Percentiles rank a stretch among this genome's conserved stretches.
Evolutionary conservation across 2,113 vertebrate species (phyloP).

Genomic region (Indicator indicator): DNA sequence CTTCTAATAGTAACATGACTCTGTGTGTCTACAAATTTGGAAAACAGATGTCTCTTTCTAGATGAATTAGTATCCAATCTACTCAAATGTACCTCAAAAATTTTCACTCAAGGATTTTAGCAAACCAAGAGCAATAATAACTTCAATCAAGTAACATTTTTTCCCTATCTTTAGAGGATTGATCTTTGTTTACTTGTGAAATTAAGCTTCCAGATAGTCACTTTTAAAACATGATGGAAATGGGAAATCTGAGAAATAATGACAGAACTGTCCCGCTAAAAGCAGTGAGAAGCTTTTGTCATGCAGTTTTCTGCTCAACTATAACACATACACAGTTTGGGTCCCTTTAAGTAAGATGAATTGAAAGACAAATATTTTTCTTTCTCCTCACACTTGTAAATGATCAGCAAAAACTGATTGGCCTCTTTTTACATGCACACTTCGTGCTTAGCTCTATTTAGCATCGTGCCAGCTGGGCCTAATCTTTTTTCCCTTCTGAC

Average conservation of each 20-base stretch:
- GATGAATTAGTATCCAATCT: background rate
- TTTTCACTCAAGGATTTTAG: background rate
- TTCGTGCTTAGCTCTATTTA: constrained; percentile 36
- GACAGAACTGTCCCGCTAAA: background rate
- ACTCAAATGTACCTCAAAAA: background rate
- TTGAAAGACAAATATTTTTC: constrained; percentile 29
- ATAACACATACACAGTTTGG: background rate
- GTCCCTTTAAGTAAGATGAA: background rate
- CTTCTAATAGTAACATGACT: background rate
- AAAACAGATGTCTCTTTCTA: background rate
- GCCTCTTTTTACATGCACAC: background rate
- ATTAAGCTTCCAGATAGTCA: background rate
- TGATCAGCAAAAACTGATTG: constrained; percentile 54
- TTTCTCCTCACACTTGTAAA: background rate
- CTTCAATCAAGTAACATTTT: background rate
- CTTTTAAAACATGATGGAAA: background rate
- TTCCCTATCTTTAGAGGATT: background rate
- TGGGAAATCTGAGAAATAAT: background rate
- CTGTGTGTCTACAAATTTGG: background rate
- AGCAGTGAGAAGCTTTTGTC: background rate
- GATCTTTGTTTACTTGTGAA: background rate
- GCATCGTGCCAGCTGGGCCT: constrained; percentile 45
- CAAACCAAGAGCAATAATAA: background rate
- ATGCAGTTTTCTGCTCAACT: background rate
- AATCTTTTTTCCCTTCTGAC: constrained; percentile 12